Percentiles rank a stretch among this genome's conserved stretches.
phyloP scores from a whole-genome alignment of 2,113 vertebrate species.

The Sarotherodon lohbergeri region DNA sequence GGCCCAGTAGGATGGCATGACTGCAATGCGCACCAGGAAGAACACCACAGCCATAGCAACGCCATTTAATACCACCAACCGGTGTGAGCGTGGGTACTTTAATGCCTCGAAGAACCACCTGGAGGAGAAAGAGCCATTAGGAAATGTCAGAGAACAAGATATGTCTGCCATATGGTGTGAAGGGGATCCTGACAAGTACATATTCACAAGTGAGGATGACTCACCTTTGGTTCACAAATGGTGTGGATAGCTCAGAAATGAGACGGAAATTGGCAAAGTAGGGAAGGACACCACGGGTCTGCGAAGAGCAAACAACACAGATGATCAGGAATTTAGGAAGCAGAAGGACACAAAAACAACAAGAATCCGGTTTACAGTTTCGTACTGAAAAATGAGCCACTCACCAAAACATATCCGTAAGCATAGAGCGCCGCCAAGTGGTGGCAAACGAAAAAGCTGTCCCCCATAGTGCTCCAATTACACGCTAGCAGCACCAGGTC shows the following conservation, averaged over 20 bases:
- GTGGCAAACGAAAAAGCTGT: slow-evolving; percentile 78
- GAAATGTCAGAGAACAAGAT: background rate
- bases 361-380: background rate
- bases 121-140: background rate
- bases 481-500: slow-evolving; percentile 76
- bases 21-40: slow-evolving; percentile 75
- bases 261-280: slow-evolving; percentile 80
- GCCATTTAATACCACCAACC: slow-evolving; percentile 70
- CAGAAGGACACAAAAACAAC: background rate
- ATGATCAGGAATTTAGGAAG: background rate
- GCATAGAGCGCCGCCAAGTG: slow-evolving; percentile 81
- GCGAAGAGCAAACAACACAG: background rate
- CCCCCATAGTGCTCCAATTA: slow-evolving; percentile 80
- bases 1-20: slow-evolving; percentile 79
- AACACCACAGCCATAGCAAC: slow-evolving; percentile 74
- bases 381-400: background rate
- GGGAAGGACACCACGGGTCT: slow-evolving; percentile 74
- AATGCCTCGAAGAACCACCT: slow-evolving; percentile 78
- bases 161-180: background rate
- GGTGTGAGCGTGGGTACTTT: slow-evolving; percentile 70
- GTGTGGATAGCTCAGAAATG: slow-evolving; percentile 80
- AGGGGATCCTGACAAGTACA: background rate
- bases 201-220: background rate
- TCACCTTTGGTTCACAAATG: slow-evolving; percentile 80
- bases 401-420: slow-evolving; percentile 81